A percentile compares a stretch with the other conserved stretches of the same genome.
phyloP scores from a whole-genome alignment of 37 sponge, comb jelly and placozoan species.

The Petrosia ficiformis region DNA sequence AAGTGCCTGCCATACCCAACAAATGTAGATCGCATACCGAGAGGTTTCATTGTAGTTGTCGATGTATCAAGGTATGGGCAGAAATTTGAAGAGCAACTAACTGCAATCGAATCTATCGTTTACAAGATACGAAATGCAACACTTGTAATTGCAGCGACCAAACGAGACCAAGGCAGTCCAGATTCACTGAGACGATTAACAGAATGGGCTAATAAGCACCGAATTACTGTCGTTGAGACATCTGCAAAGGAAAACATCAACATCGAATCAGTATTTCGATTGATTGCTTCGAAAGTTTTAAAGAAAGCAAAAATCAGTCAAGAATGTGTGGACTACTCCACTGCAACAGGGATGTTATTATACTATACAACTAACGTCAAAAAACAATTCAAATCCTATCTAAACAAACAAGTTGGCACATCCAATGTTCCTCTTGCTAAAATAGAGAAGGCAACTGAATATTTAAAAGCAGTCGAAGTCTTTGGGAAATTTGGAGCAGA shows the following conservation, averaged over 20 bases:
- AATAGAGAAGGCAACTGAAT: slow-evolving; percentile 27
- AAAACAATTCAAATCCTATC: slow-evolving; percentile 6
- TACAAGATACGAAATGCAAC: slow-evolving; percentile 22
- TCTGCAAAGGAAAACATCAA: slow-evolving; percentile 47
- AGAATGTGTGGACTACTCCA: slow-evolving; percentile 1
- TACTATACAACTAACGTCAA: neutral
- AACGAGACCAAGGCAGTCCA: slow-evolving; percentile 23
- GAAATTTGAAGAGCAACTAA: slow-evolving; percentile 35
- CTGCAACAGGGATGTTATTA: slow-evolving; percentile 6
- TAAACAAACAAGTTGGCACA: slow-evolving; percentile 16
- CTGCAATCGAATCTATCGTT: slow-evolving; percentile 22
- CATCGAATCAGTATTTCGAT: slow-evolving; percentile 21
- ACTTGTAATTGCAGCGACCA: slow-evolving; percentile 54
- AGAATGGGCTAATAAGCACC: slow-evolving; percentile 22
- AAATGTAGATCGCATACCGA: neutral
- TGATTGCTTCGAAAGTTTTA: slow-evolving; percentile 24
- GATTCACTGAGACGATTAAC: slow-evolving; percentile 15
- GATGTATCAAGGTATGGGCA: slow-evolving; percentile 33
- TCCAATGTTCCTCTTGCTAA: slow-evolving; percentile 22
- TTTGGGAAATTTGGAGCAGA: slow-evolving; percentile 36
- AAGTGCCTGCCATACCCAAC: slow-evolving; percentile 24
- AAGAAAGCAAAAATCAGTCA: neutral
- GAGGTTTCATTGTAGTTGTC: slow-evolving; percentile 44
- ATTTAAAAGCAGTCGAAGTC: slow-evolving; percentile 10
- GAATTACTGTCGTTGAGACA: slow-evolving; percentile 21